A percentile compares a stretch with the other conserved stretches of the same genome.
Evolutionary conservation across 2,113 vertebrate genomes (phyloP).

Genomic region (Paratilapia polleni): DNA sequence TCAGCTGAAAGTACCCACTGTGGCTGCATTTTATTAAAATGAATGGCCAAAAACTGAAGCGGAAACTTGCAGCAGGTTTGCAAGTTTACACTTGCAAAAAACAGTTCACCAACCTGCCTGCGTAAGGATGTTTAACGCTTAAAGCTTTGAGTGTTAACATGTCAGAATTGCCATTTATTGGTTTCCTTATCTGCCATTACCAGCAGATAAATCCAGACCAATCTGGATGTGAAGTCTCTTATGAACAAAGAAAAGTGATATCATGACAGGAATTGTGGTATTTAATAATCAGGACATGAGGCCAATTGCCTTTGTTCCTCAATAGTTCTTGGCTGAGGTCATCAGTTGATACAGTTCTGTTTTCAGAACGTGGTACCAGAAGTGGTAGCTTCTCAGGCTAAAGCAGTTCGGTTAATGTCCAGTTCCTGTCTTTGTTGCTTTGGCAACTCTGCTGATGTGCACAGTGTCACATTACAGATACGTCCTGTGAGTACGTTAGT

Average conservation of each 20-base stretch:
- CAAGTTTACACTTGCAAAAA: no score
- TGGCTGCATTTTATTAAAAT: background rate
- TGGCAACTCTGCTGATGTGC: background rate
- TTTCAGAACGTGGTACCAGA: no score
- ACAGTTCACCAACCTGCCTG: background rate
- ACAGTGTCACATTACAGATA: no score
- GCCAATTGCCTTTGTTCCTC: no score
- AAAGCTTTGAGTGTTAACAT: background rate
- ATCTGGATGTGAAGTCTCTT: background rate
- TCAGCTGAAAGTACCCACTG: background rate
- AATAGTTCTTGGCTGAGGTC: no score
- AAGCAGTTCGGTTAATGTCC: background rate
- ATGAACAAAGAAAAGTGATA: background rate
- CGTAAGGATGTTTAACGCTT: background rate
- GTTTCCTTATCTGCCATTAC: fast-evolving
- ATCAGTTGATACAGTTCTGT: no score
- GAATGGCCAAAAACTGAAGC: background rate
- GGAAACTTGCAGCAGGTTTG: background rate
- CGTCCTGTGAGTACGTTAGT: no score
- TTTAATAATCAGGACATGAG: background rate
- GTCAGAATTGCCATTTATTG: fast-evolving
- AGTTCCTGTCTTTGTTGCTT: background rate
- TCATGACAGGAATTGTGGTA: background rate
- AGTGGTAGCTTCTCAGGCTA: background rate
- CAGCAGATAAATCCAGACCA: background rate